phyloP scores from a whole-genome alignment of 1,140 invertebrate genomes.

The Eriosoma lanigerum region DNA sequence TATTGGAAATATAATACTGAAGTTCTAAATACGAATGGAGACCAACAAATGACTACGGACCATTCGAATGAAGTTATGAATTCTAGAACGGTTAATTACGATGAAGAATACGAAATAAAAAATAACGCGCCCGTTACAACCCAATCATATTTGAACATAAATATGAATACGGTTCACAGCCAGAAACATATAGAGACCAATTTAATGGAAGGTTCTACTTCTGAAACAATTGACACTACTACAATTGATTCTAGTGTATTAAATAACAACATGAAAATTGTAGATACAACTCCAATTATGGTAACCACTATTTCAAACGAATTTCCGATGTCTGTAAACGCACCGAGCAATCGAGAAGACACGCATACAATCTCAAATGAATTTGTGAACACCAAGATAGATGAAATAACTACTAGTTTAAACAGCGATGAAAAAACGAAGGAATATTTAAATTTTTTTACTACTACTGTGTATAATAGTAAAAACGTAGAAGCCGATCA shows the following conservation, averaged over 20 bases:
- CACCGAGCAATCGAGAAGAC: neutral
- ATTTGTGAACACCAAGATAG: neutral
- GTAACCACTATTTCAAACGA: neutral
- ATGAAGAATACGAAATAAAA: constrained; percentile 17
- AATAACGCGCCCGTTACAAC: neutral
- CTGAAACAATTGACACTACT: neutral
- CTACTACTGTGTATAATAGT: neutral
- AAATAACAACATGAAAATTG: neutral
- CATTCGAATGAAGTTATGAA: neutral
- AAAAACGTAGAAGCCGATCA: neutral
- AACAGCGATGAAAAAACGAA: neutral
- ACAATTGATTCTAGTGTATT: neutral
- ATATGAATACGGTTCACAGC: neutral
- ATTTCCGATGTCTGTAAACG: neutral
- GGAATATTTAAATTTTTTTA: neutral
- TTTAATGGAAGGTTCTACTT: neutral
- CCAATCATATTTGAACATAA: neutral
- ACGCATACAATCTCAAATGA: neutral
- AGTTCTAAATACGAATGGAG: neutral
- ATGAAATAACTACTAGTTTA: neutral
- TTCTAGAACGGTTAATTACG: constrained; percentile 1
- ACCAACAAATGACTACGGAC: neutral
- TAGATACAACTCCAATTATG: neutral
- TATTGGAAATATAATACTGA: neutral
- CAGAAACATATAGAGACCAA: too few species aligned